phyloP scores from a whole-genome alignment of 2,113 vertebrate species.

The Axis porcinus region DNA sequence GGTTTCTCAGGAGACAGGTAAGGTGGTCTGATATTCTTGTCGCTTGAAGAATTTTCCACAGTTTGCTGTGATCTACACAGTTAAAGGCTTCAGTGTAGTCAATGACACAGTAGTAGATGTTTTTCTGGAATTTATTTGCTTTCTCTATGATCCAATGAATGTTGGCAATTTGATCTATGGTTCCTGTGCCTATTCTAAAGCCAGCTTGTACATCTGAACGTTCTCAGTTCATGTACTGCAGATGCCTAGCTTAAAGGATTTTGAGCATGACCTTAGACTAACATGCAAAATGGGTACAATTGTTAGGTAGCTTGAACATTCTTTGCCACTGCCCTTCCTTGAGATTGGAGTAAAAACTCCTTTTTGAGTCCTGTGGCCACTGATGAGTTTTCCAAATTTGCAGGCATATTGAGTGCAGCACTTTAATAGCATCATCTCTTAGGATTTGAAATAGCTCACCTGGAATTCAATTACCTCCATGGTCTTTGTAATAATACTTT shows the following conservation, averaged over 20 bases:
- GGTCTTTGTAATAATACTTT: not conserved
- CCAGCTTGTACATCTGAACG: not conserved
- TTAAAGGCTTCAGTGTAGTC: not conserved
- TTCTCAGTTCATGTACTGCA: not conserved
- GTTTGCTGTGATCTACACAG: not conserved
- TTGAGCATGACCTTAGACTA: not conserved
- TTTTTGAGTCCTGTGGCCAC: not conserved
- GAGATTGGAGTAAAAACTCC: not conserved
- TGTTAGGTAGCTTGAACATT: not conserved
- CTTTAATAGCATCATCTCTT: not conserved
- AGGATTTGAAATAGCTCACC: not conserved
- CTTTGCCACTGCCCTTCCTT: not conserved
- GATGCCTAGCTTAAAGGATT: not conserved
- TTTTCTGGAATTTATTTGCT: not conserved
- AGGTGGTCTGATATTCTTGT: not conserved
- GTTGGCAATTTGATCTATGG: not conserved
- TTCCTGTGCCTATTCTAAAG: not conserved
- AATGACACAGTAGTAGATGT: not conserved
- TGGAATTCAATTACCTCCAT: not conserved
- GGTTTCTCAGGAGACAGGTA: not conserved
- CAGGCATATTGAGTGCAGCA: accelerated
- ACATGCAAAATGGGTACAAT: not conserved
- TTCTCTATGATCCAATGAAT: not conserved
- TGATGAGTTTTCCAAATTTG: not conserved
- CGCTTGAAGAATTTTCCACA: not conserved